A percentile compares a stretch with the other conserved stretches of the same genome.
phyloP scores from a whole-genome alignment of 2,797 vertebrate genomes.

The Sciurus carolinensis region DNA sequence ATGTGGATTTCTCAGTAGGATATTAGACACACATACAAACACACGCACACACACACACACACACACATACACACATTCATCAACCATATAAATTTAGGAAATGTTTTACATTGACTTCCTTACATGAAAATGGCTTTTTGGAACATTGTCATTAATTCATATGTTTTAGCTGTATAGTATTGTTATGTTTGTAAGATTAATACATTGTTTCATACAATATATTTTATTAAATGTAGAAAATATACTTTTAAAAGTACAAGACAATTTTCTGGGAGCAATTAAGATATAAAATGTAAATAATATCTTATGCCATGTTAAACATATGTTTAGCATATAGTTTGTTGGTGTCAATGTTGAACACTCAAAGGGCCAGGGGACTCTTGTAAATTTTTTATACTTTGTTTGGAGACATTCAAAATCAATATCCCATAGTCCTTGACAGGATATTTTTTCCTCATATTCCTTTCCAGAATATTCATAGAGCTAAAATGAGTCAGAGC shows the following conservation, averaged over 20 bases:
- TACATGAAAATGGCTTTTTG: neutral
- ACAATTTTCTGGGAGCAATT: conserved; percentile 20
- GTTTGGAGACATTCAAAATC: neutral
- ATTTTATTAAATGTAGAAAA: conserved; percentile 58
- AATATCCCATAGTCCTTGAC: neutral
- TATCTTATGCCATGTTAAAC: conserved; percentile 34
- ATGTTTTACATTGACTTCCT: neutral
- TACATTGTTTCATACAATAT: neutral
- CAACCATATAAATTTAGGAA: neutral
- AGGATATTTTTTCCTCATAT: neutral
- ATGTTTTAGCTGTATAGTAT: conserved; percentile 6
- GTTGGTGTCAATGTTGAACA: conserved; percentile 52
- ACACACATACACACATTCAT: neutral
- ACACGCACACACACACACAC: neutral
- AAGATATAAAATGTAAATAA: conserved; percentile 8
- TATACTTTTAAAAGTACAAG: neutral
- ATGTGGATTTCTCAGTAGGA: neutral
- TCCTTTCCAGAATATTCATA: neutral
- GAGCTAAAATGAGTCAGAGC: neutral
- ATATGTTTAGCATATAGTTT: conserved; percentile 21
- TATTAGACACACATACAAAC: neutral
- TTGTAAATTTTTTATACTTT: conserved; percentile 31
- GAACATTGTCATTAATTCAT: neutral
- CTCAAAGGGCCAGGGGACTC: neutral
- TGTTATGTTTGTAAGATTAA: conserved; percentile 38